Evolutionary conservation across 2,113 vertebrate species (phyloP).

Genomic region (Petroica traversi): DNA sequence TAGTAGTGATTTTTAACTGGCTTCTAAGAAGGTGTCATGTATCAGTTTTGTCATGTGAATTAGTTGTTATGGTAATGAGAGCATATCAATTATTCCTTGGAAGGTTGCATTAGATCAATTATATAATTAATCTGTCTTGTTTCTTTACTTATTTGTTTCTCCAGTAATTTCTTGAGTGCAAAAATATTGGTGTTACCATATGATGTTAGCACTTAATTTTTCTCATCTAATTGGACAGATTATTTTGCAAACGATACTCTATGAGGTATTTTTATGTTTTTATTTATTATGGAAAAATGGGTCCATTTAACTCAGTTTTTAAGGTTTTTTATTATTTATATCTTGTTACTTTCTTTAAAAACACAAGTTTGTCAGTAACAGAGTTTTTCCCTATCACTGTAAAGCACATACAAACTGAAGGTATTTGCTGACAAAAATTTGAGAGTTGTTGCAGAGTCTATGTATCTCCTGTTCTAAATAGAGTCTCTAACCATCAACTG

Average conservation of each 20-base stretch:
- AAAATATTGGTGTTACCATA: not conserved
- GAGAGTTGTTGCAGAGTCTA: not conserved
- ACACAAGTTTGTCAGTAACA: not conserved
- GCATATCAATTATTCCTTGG: not conserved
- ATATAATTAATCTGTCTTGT: constrained; percentile 26
- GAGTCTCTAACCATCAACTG: not conserved
- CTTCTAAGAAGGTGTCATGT: constrained; percentile 27
- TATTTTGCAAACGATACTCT: not conserved
- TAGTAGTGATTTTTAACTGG: constrained; percentile 35
- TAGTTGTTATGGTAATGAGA: constrained; percentile 6
- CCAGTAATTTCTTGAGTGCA: not conserved
- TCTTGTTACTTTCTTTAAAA: not conserved
- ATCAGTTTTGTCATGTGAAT: constrained; percentile 39
- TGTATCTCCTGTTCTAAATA: not conserved
- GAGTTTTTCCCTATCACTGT: not conserved
- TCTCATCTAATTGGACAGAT: not conserved
- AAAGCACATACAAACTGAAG: not conserved
- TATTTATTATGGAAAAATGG: not conserved
- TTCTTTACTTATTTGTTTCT: constrained; percentile 11
- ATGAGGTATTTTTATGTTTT: not conserved
- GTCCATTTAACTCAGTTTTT: not conserved
- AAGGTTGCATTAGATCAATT: constrained; percentile 26
- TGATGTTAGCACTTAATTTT: not conserved
- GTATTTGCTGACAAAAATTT: not conserved
- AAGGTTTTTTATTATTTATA: not conserved